Percentiles rank a stretch among this genome's conserved stretches.
Conservation (phyloP, 1,140 invertebrate genomes). For the Lepidurus packardi region DNA sequence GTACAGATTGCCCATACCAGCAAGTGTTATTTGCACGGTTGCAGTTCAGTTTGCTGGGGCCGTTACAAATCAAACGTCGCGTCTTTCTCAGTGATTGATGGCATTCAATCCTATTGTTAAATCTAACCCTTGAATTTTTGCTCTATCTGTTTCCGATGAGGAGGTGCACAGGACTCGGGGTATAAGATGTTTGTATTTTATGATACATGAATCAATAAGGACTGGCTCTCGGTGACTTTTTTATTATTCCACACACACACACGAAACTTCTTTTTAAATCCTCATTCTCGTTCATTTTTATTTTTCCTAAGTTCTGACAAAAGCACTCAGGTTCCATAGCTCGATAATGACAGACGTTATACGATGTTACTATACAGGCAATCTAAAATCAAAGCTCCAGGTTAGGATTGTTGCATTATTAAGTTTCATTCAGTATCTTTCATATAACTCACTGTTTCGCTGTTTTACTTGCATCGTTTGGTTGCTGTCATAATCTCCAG, state of each 20-base stretch:
- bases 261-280: not conserved
- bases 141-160: not conserved
- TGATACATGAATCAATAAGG: not conserved
- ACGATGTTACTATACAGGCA: slow-evolving; percentile 19
- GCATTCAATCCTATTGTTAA: not conserved
- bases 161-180: slow-evolving; percentile 4
- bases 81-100: slow-evolving; percentile 11
- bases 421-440: slow-evolving; percentile 14
- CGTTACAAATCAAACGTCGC: slow-evolving; percentile 14
- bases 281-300: not conserved
- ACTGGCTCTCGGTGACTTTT: slow-evolving; percentile 6
- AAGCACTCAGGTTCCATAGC: slow-evolving; percentile 21
- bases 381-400: slow-evolving; percentile 15
- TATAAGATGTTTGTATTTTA: not conserved
- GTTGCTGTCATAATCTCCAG: not conserved
- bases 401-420: slow-evolving; percentile 8
- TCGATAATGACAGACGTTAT: slow-evolving; percentile 22
- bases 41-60: not conserved
- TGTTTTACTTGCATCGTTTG: not conserved
- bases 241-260: not conserved
- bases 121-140: not conserved
- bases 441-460: not conserved
- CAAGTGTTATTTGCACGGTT: not conserved
- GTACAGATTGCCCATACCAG: too few relatives aligned
- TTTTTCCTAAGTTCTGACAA: slow-evolving; percentile 19